Evolutionary conservation across 2,888 invertebrate species (phyloP).

Genomic region (Griposia aprilina): DNA sequence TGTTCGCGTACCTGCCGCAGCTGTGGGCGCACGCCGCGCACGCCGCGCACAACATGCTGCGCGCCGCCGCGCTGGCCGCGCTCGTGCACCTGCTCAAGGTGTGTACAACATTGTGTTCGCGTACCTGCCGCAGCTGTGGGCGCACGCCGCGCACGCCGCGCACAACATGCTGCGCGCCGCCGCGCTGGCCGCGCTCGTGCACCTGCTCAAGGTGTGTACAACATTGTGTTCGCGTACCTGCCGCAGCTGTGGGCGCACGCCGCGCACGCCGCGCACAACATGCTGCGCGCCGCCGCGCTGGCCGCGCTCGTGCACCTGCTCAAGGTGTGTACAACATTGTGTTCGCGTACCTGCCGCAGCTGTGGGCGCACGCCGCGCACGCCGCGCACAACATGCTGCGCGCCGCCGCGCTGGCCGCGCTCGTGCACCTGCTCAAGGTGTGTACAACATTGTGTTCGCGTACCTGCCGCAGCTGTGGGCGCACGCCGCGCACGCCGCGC

Average conservation of each 20-base stretch:
- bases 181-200: constrained; percentile 96
- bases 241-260: constrained; percentile 96
- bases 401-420: constrained; percentile 3
- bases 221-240: constrained; percentile 92
- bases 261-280: constrained; percentile 94
- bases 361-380: constrained; percentile 96
- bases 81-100: constrained; percentile 96
- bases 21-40: constrained; percentile 97
- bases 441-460: no score
- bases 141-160: constrained; percentile 95
- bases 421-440: constrained; percentile 11
- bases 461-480: constrained; percentile 96
- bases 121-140: constrained; percentile 97
- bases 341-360: constrained; percentile 95
- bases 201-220: constrained; percentile 94
- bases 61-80: constrained; percentile 97
- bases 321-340: background rate
- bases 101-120: constrained; percentile 91
- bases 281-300: constrained; percentile 11
- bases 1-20: constrained; percentile 94
- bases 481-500: constrained; percentile 95
- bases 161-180: constrained; percentile 98
- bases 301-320: constrained; percentile 12
- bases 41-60: constrained; percentile 96
- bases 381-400: constrained; percentile 91